phyloP scores from a whole-genome alignment of 2,797 vertebrate species.

The Glyptemys insculpta region DNA sequence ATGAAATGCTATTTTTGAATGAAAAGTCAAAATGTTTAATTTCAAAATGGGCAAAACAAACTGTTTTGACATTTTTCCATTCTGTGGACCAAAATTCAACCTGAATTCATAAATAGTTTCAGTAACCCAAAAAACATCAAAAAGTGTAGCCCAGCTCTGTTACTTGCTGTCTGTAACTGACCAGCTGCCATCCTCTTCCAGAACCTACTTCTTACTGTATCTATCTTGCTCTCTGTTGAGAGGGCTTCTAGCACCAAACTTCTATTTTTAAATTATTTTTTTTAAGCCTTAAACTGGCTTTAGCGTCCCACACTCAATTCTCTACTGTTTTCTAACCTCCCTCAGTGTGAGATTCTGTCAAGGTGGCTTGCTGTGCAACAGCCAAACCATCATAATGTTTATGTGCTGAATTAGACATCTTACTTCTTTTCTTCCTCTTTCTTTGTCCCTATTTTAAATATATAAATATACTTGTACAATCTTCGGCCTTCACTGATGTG shows the following conservation, averaged over 20 bases:
- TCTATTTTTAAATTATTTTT: not conserved
- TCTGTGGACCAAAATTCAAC: no score
- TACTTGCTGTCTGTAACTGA: not conserved
- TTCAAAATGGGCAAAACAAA: no score
- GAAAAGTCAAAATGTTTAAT: no score
- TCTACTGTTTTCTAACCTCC: not conserved
- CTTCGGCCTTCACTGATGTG: not conserved
- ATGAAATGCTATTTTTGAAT: no score
- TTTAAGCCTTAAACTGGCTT: not conserved
- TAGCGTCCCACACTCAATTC: not conserved
- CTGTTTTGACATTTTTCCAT: no score
- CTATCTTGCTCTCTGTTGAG: not conserved
- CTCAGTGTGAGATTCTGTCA: not conserved
- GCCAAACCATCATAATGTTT: no score
- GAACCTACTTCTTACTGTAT: not conserved
- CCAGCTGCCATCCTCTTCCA: not conserved
- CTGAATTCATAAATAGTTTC: no score
- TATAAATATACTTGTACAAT: not conserved
- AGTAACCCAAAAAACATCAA: no score
- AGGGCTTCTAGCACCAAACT: not conserved
- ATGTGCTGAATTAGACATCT: not conserved
- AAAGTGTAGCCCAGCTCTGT: no score
- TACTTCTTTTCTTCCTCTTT: not conserved
- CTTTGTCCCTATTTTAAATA: not conserved
- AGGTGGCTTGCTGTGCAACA: not conserved